These are phyloP conservation scores for Apantesis nais DNA, from an alignment of 2,888 invertebrate species.

Conservation along the genomic window DNA sequence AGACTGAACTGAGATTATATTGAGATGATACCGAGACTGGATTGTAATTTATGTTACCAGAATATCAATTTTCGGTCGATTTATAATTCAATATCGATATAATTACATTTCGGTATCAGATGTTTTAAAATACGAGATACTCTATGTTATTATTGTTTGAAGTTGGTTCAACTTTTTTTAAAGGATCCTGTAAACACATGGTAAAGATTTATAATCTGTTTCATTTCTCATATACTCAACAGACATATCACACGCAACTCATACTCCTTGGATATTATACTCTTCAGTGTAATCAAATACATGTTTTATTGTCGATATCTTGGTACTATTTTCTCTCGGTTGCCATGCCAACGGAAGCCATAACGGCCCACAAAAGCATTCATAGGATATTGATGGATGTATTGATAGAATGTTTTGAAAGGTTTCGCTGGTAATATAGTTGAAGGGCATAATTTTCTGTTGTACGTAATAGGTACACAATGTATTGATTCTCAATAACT, in stretches of 20 bases:
- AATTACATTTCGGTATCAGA: too few relatives aligned
- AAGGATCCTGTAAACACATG: too few relatives aligned
- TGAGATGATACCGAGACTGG: too few relatives aligned
- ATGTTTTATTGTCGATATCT: slow-evolving; percentile 44
- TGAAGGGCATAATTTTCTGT: slow-evolving; percentile 3
- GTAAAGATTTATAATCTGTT: background rate
- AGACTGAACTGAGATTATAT: too few relatives aligned
- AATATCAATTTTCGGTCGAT: too few relatives aligned
- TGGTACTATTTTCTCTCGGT: slow-evolving; percentile 25
- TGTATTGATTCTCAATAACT: slow-evolving; percentile 8
- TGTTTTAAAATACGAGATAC: too few relatives aligned
- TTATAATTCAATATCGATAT: too few relatives aligned
- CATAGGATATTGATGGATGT: slow-evolving; percentile 37
- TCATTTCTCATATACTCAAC: background rate
- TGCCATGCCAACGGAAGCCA: slow-evolving; percentile 37
- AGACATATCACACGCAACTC: background rate
- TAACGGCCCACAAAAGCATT: slow-evolving; percentile 27
- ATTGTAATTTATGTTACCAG: too few relatives aligned
- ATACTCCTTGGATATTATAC: slow-evolving; percentile 19
- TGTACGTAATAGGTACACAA: background rate
- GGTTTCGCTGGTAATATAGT: slow-evolving; percentile 12
- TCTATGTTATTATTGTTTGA: too few relatives aligned
- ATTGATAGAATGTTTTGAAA: slow-evolving; percentile 23
- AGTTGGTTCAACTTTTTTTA: too few relatives aligned
- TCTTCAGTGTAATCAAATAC: slow-evolving; percentile 41